These are phyloP conservation scores for Eustalomyia histrio DNA, from an alignment of 2,888 invertebrate species.

Conservation along the genomic window DNA sequence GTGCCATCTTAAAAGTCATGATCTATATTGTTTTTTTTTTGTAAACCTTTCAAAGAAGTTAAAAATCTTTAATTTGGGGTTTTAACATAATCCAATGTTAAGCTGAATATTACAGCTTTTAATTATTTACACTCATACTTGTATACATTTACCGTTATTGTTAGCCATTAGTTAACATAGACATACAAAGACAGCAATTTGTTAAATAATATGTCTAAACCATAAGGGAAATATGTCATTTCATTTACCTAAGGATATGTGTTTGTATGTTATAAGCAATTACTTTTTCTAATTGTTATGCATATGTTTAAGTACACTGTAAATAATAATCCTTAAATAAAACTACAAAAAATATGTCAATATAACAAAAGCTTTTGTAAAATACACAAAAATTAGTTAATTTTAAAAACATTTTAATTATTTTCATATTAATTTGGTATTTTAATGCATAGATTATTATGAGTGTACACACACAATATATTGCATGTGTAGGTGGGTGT, in stretches of 20 bases:
- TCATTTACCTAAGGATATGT: not conserved
- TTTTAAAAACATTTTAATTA: too few species aligned
- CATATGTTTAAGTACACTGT: too few species aligned
- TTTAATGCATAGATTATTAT: too few species aligned
- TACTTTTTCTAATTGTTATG: slow-evolving; percentile 8
- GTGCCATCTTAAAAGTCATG: too few species aligned
- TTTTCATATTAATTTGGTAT: too few species aligned
- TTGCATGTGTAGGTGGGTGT: not conserved
- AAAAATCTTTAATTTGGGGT: not conserved
- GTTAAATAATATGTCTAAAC: slow-evolving; percentile 9
- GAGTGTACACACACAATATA: not conserved
- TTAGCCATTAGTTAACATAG: slow-evolving; percentile 8
- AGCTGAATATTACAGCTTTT: not conserved
- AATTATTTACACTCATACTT: slow-evolving; percentile 3
- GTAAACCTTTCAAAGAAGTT: not conserved
- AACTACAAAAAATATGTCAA: too few species aligned
- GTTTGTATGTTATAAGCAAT: slow-evolving; percentile 18
- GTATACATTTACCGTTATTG: not conserved
- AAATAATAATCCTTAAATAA: too few species aligned
- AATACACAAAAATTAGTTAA: too few species aligned
- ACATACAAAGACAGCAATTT: slow-evolving; percentile 16
- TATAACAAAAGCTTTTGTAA: too few species aligned
- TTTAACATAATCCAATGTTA: not conserved
- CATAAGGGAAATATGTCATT: slow-evolving; percentile 32
- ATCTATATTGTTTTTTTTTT: too few species aligned